Base-by-base conservation (phyloP, 2,888 invertebrate genomes). In the Nomada goodeniana region DNA sequence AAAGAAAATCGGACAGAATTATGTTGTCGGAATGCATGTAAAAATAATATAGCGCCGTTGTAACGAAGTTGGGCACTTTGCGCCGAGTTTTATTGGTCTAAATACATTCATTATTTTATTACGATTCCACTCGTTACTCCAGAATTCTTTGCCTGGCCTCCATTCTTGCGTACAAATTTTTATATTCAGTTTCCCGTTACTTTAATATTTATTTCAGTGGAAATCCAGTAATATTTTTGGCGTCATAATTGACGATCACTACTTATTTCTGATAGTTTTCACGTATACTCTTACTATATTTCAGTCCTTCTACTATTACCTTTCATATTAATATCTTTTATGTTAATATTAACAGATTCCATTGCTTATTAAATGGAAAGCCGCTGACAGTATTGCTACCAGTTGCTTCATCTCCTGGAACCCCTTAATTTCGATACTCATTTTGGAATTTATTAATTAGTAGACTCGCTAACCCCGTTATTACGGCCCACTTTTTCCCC, bases 61-160 rank as follows among this genome's bases (percentile, higher is more conserved):
- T 9, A 47, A 60, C 60, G 70, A 71, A 71, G 70, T 71, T 50
- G 60, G 0, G 10, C 52, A 60, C 50, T 60, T 23, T 50, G 2
- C 15, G 11, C n/a, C 15, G 18, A 42, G 60, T 52, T 71, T 50
- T 36, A 29, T 60, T 42, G 20, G 50, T 61, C 50, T 20, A 52
- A 50, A 71, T 71, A 61, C 60, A 60, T 71, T 60, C 61, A 52
- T 61, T 60, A 71, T 71, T 60, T 29, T 29, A 60, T 70, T 60
- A 60, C 29, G 59, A 47, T 68, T 55, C 67, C 55, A 55, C 26
- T 69, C 55, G 57, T 44, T 55, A 55, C 44, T n/a, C 7, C 44
- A 9, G 11, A 18, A 20, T 36, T 23, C 23, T 13, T 42, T 26
- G 55, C 68, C 0, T 26, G 18, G 18, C 23, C 44, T 3, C 55